These are phyloP conservation scores for Molanna angustata DNA, from an alignment of 2,888 invertebrate species.

Conservation along the genomic window DNA sequence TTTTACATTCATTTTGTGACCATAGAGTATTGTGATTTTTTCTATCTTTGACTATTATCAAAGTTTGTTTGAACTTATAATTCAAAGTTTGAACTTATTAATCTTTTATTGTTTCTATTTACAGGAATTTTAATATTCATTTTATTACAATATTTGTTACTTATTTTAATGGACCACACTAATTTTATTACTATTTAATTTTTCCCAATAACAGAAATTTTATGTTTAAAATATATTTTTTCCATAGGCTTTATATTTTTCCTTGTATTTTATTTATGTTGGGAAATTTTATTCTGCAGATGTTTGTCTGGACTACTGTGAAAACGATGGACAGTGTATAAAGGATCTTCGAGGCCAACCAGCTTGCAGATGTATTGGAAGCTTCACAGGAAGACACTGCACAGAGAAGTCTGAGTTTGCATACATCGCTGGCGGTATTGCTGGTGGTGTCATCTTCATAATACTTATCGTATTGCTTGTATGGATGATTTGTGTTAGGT, in stretches of 20 bases:
- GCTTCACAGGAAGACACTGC: constrained; percentile 87
- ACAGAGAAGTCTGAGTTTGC: constrained; percentile 92
- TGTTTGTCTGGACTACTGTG: constrained; percentile 81
- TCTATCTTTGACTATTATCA: no score
- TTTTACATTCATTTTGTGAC: no score
- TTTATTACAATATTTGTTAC: no score
- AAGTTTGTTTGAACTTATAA: no score
- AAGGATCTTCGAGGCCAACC: constrained; percentile 82
- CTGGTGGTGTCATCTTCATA: constrained; percentile 89
- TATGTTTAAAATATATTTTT: no score
- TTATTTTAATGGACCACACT: not conserved
- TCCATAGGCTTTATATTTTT: not conserved
- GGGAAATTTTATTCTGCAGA: constrained; percentile 56
- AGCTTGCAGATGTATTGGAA: constrained; percentile 86
- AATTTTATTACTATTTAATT: no score
- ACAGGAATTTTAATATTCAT: no score
- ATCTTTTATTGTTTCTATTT: no score
- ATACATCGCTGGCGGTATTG: constrained; percentile 91
- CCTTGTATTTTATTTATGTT: not conserved
- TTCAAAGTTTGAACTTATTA: no score
- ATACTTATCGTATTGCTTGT: constrained; percentile 89
- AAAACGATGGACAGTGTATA: constrained; percentile 86
- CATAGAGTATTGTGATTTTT: no score
- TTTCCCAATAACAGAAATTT: no score
- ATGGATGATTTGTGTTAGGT: constrained; percentile 97